Evolutionary conservation across 2,113 vertebrate genomes (phyloP), one percentile per base, ranked within the genome.

Genomic region (Dendropsophus ebraccatus): DNA sequence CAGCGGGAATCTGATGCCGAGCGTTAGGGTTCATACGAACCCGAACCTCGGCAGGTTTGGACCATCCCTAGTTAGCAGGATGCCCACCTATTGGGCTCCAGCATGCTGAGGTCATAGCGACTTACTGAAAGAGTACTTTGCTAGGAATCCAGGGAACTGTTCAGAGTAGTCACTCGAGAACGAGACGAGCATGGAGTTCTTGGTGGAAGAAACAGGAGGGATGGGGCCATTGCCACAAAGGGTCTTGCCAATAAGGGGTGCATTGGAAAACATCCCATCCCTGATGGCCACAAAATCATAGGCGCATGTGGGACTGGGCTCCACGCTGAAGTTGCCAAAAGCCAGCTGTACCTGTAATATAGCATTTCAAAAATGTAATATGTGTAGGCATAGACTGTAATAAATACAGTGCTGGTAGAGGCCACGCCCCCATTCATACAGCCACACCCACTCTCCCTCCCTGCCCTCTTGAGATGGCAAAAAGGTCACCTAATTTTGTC

Each of bases 231-330:
- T 91, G 28, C 92, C 91, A 87, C 91, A 93, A 0, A 88, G 90
- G n/a, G 6, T 1, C 79, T 88, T 88, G 19, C 91, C 91, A 80
- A 87, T 65, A 83, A 89, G 87, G 50, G 90, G 90, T 41, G 92
- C 91, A 0, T 65, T 81, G 28, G 75, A 75, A 87, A 0, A 87
- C 73, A 91, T 88, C 80, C 92, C 91, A 32, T 92, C 91, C 3
- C 88, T 89, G 87, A 92, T 89, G 60, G 92, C 83, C 88, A 93
- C 74, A 41, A 88, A 90, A 83, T 93, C 91, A 4, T 89, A 92
- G 60, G 67, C 69, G 50, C 91, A 93, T 74, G 58, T 76, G 74
- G 86, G 4, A 30, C 88, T 87, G 0, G 88, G 67, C 88, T 93
- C 90, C 90, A 93, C 83, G 72, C 91, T 91, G 88, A 92, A 92